Percentiles rank a stretch among this genome's conserved stretches.
These are phyloP conservation scores for Corythornis madagascariensis DNA, from an alignment of 2,113 vertebrate species.

Conservation along the genomic window DNA sequence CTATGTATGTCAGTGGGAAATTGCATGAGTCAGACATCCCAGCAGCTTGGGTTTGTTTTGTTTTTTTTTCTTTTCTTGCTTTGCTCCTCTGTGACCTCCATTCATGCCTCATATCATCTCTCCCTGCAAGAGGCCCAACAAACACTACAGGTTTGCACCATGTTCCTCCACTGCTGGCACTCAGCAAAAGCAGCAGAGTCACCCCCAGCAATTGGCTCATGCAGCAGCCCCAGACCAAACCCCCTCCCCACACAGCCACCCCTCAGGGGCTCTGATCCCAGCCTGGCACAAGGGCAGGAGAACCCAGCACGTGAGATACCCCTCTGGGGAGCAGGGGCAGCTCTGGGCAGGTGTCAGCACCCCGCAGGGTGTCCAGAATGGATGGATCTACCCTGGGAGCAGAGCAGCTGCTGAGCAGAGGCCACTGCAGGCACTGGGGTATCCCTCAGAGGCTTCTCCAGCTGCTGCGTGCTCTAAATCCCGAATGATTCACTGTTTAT, in stretches of 20 bases:
- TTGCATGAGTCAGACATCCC: background rate
- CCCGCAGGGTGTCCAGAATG: background rate
- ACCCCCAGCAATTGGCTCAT: background rate
- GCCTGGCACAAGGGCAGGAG: background rate
- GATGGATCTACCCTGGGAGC: background rate
- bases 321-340: background rate
- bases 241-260: background rate
- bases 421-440: accelerated
- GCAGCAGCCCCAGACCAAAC: background rate
- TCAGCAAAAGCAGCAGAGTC: background rate
- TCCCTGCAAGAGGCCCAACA: background rate
- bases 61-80: background rate
- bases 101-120: background rate
- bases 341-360: background rate
- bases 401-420: background rate
- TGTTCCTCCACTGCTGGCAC: background rate
- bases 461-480: background rate
- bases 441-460: background rate
- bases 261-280: background rate
- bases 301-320: background rate
- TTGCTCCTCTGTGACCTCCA: background rate
- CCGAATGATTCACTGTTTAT: background rate
- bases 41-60: background rate
- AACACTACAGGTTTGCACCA: background rate
- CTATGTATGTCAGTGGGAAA: background rate